These are phyloP conservation scores for Augochlorella aurata DNA, from an alignment of 2,888 invertebrate species.

Conservation along the genomic window DNA sequence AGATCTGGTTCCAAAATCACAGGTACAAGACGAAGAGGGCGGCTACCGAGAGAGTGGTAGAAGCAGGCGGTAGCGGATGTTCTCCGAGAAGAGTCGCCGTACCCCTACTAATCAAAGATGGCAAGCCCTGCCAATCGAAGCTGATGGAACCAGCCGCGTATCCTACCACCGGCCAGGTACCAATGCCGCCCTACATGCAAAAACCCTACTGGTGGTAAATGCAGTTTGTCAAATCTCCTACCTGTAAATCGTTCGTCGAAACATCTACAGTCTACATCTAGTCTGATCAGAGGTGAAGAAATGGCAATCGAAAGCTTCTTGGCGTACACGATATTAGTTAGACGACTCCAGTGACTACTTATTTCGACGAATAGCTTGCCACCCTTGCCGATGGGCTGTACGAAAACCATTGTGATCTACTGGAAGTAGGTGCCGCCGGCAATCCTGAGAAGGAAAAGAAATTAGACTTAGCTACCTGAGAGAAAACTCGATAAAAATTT, in stretches of 20 bases:
- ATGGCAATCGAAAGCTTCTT: background rate
- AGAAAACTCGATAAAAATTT: too few species aligned
- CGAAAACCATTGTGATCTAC: too few species aligned
- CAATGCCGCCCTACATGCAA: conserved; percentile 79
- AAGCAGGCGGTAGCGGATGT: conserved; percentile 87
- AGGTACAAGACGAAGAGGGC: conserved; percentile 99
- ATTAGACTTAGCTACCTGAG: background rate
- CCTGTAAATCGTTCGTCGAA: background rate
- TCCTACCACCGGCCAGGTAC: conserved; percentile 73
- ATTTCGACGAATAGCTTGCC: too few species aligned
- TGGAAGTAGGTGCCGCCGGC: too few species aligned
- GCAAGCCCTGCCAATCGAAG: conserved; percentile 90
- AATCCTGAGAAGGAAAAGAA: background rate
- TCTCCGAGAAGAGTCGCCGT: conserved; percentile 96
- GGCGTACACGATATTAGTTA: background rate
- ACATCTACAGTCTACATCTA: background rate
- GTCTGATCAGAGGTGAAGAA: background rate
- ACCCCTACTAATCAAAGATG: conserved; percentile 96
- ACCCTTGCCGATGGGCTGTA: too few species aligned
- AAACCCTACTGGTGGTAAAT: conserved; percentile 82
- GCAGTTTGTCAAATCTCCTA: background rate
- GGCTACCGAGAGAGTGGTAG: conserved; percentile 90
- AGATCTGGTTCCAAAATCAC: conserved; percentile 99
- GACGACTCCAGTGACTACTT: too few species aligned
- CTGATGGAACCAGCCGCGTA: conserved; percentile 73